phyloP scores from a whole-genome alignment of 2,113 vertebrate genomes.

The Galemys pyrenaicus region DNA sequence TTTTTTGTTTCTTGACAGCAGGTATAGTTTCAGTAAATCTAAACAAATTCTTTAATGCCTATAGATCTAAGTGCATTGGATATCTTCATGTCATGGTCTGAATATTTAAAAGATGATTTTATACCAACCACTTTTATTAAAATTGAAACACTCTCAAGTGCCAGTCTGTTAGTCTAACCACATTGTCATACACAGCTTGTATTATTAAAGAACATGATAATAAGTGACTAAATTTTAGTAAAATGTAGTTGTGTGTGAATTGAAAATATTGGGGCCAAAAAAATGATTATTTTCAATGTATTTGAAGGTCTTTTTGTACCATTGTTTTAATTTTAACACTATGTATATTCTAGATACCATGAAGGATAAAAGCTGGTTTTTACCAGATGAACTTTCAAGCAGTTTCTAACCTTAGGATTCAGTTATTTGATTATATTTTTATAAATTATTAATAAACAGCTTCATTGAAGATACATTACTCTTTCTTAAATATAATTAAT shows the following conservation, averaged over 20 bases:
- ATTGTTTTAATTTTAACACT: conserved; percentile 35
- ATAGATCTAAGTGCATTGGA: conserved; percentile 53
- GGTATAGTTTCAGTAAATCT: conserved; percentile 64
- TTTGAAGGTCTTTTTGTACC: conserved; percentile 15
- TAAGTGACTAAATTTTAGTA: conserved; percentile 28
- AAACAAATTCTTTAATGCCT: conserved; percentile 65
- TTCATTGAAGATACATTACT: neutral
- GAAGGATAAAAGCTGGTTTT: neutral
- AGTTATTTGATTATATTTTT: conserved; percentile 29
- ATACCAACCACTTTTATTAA: conserved; percentile 3
- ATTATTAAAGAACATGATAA: conserved; percentile 42
- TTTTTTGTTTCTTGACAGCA: conserved; percentile 73
- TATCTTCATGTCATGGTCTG: conserved; percentile 24
- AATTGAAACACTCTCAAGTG: neutral
- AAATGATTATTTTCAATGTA: conserved; percentile 1
- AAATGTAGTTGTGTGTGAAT: neutral
- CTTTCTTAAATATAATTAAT: conserved; percentile 29
- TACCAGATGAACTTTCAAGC: conserved; percentile 13
- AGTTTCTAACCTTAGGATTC: conserved; percentile 5
- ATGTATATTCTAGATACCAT: neutral
- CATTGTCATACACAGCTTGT: neutral
- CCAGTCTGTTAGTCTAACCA: neutral
- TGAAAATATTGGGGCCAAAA: conserved; percentile 16
- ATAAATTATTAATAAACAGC: conserved; percentile 8
- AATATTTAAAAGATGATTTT: conserved; percentile 74